phyloP scores from a whole-genome alignment of 2,113 vertebrate species.

The Bos javanicus region DNA sequence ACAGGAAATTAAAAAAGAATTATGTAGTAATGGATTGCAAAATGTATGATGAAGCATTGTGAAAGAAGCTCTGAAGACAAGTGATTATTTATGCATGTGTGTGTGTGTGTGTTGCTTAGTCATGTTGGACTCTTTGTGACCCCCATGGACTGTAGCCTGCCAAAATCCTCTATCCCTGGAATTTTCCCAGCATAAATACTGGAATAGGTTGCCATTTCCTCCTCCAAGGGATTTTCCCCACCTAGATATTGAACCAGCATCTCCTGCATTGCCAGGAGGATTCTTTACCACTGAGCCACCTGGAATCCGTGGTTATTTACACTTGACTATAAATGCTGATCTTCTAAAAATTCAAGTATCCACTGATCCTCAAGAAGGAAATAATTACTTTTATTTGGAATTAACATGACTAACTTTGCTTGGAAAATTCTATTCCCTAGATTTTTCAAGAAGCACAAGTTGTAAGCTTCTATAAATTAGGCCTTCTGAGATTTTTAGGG shows the following conservation, averaged over 20 bases:
- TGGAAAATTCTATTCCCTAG: conserved; percentile 50
- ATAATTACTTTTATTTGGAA: conserved; percentile 62
- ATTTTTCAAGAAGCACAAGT: conserved; percentile 56
- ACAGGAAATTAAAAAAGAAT: background rate
- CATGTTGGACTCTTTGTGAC: background rate
- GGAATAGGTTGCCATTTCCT: background rate
- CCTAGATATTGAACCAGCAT: background rate
- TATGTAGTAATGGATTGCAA: background rate
- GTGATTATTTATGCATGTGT: background rate
- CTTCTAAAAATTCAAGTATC: conserved; percentile 20
- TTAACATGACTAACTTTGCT: conserved; percentile 38
- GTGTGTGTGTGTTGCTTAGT: background rate
- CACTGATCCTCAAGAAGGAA: conserved; percentile 28
- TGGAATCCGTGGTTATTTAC: background rate
- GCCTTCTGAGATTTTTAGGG: background rate
- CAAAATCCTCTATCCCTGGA: background rate
- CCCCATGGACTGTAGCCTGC: background rate
- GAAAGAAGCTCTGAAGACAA: background rate
- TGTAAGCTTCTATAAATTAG: conserved; percentile 51
- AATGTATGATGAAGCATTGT: background rate
- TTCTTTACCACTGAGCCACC: background rate
- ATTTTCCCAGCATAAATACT: background rate
- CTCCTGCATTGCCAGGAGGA: background rate
- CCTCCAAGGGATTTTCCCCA: background rate
- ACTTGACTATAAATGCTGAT: conserved; percentile 47